Base-by-base conservation (phyloP, 2,888 invertebrate species). In the Drosophila diplacantha region DNA sequence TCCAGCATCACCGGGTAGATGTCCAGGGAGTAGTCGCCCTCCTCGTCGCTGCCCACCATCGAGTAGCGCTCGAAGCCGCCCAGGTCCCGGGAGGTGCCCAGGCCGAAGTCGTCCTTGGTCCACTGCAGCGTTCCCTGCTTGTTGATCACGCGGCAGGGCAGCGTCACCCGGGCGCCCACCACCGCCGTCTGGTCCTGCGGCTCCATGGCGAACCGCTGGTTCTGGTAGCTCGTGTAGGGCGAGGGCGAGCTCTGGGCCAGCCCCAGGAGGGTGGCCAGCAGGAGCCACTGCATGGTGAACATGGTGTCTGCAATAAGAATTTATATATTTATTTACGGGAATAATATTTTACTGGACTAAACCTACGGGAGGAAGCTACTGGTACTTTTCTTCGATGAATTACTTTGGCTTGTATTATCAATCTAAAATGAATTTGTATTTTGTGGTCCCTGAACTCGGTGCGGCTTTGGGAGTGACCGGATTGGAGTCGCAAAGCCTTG, bases 71-170 rank as follows among this genome's bases (percentile, higher is more conserved):
- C 96, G 88, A 95, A 98, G 32, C 96, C 96, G 54, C 95, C 94
- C 67, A 98, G 91, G 79, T 96, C 94, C 63, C 98, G 91, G 76
- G 96, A 95, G 0, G 95, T 93, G 9, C 98, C 98, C 53, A 99
- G 91, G 0, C 97, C 98, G 83, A 98, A 98, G 86, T 96, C 97
- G 85, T 98, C 97, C 86, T 96, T 95, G 51, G 98, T 98, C 99
- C 99, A 98, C 87, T 98, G 98, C 54, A 98, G 91, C 51, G 93
- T 92, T 1, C 98, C 98, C 67, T 92, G 92, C 87, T 96, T 95
- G 87, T 95, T 93, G 85, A 95, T 93, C 37, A 98, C 96, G 37
- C 95, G 90, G 88, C 98, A 98, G 24, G 96, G 96, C 62, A 98
- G 90, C 11, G 96, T 95, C 43, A 96, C 95, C 62, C 94, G 92